Conservation (phyloP, 2,797 vertebrate genomes). For the Pseudomugil gertrudae region DNA sequence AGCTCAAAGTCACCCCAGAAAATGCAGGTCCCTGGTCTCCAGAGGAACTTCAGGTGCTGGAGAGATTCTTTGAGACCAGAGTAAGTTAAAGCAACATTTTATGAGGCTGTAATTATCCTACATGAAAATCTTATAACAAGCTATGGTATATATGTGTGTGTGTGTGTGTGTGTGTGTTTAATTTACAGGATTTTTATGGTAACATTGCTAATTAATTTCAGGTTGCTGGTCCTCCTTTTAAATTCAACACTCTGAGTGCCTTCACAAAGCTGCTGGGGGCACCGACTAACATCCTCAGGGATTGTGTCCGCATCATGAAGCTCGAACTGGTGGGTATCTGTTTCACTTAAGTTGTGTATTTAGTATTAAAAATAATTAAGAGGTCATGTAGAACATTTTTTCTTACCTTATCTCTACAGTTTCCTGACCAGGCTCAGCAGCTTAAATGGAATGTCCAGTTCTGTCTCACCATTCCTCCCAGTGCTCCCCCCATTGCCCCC, state of each 20-base stretch:
- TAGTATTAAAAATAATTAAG: neutral
- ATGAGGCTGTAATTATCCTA: neutral
- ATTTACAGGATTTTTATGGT: neutral
- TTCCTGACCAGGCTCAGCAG: conserved; percentile 95
- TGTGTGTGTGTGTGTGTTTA: no score
- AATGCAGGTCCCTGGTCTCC: conserved; percentile 96
- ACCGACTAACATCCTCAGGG: conserved; percentile 95
- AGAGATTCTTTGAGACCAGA: conserved; percentile 98
- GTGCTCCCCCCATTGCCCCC: conserved; percentile 96
- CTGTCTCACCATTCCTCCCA: conserved; percentile 98
- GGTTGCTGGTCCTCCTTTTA: conserved; percentile 99
- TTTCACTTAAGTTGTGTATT: no score
- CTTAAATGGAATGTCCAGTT: conserved; percentile 99
- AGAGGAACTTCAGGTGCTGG: conserved; percentile 96
- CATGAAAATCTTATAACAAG: neutral
- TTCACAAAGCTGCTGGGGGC: conserved; percentile 97
- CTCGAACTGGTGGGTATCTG: conserved; percentile 90
- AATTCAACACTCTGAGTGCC: conserved; percentile 98
- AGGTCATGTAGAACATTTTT: neutral
- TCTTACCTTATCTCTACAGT: conserved; percentile 77
- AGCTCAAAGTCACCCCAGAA: conserved; percentile 98
- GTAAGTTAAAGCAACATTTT: conserved; percentile 72
- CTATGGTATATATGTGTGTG: neutral
- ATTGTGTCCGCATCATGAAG: conserved; percentile 99
- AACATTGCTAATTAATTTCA: conserved; percentile 48